These are phyloP conservation scores for Drosophila macrospina DNA, from an alignment of 2,888 invertebrate species.

Conservation along the genomic window DNA sequence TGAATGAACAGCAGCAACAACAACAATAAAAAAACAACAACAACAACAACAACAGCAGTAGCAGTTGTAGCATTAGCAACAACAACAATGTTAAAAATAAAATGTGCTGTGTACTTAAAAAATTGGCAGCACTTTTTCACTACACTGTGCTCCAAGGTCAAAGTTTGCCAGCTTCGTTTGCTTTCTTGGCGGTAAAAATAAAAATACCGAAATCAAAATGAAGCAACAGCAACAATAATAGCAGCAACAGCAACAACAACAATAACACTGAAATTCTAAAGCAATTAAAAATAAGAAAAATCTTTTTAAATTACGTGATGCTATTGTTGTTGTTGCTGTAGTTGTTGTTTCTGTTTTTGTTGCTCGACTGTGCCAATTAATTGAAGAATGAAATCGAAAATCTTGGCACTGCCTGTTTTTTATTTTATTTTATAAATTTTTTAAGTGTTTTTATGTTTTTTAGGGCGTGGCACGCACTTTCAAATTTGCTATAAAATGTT, in stretches of 20 bases:
- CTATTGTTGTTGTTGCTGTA: conserved; percentile 30
- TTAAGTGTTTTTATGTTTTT: conserved; percentile 4
- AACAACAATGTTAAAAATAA: conserved; percentile 44
- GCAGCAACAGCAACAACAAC: conserved; percentile 7
- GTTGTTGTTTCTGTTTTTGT: conserved; percentile 28
- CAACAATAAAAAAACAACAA: conserved; percentile 16
- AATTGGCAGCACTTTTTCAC: conserved; percentile 61
- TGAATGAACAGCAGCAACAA: conserved; percentile 52
- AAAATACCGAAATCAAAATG: conserved; percentile 20
- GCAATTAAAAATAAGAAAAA: conserved; percentile 71
- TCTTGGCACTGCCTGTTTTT: conserved; percentile 56
- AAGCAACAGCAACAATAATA: conserved; percentile 12
- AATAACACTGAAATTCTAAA: conserved; percentile 42
- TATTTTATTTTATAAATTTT: conserved; percentile 2
- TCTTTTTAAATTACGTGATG: conserved; percentile 67
- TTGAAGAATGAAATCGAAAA: conserved; percentile 79
- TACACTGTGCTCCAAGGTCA: conserved; percentile 64
- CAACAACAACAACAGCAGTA: conserved; percentile 1
- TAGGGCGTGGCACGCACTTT: conserved; percentile 18
- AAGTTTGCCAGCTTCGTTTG: conserved; percentile 56
- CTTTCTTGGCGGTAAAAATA: conserved; percentile 27
- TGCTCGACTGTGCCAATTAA: conserved; percentile 66
- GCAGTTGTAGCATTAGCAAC: conserved; percentile 8
- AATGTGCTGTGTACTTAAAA: conserved; percentile 33
- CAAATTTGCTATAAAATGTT: too few species aligned